Evolutionary conservation across 2,797 vertebrate genomes (phyloP).

Genomic region (Sebastes minor): DNA sequence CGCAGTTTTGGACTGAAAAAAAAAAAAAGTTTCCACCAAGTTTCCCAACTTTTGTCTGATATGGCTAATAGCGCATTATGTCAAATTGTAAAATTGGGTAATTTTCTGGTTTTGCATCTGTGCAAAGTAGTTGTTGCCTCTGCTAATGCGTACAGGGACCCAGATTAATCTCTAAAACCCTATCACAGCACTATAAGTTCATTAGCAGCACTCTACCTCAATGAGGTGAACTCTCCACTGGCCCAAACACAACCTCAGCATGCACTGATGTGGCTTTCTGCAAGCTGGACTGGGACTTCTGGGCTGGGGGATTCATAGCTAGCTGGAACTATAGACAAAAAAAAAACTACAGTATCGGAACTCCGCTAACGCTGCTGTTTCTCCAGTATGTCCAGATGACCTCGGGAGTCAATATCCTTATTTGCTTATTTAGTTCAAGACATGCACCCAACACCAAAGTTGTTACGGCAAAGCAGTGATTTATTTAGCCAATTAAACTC

Average conservation of each 20-base stretch:
- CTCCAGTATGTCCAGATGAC: conserved; percentile 43
- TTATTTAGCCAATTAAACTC: conserved; percentile 78
- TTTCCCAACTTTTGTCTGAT: no score
- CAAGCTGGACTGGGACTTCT: conserved; percentile 9
- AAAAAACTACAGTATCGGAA: conserved; percentile 10
- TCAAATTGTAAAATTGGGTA: not conserved
- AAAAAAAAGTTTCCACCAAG: no score
- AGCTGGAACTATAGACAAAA: conserved; percentile 3
- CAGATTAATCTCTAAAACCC: conserved; percentile 6
- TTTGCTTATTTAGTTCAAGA: conserved; percentile 56
- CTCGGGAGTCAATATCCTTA: conserved; percentile 56
- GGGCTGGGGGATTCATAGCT: conserved; percentile 8
- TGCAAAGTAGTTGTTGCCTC: not conserved
- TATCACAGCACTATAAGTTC: not conserved
- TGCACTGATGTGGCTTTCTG: not conserved
- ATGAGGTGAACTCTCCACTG: conserved; percentile 2
- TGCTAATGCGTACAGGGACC: not conserved
- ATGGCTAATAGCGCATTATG: not conserved
- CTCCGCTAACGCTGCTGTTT: conserved; percentile 24
- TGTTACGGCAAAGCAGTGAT: conserved; percentile 66
- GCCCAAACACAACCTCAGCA: conserved; percentile 5
- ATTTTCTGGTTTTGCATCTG: not conserved
- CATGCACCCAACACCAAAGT: conserved; percentile 46
- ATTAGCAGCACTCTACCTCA: not conserved
- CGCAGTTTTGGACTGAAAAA: no score